Percentiles rank a stretch among this genome's conserved stretches.
phyloP scores from a whole-genome alignment of 2,113 vertebrate species.

The Bungarus multicinctus region DNA sequence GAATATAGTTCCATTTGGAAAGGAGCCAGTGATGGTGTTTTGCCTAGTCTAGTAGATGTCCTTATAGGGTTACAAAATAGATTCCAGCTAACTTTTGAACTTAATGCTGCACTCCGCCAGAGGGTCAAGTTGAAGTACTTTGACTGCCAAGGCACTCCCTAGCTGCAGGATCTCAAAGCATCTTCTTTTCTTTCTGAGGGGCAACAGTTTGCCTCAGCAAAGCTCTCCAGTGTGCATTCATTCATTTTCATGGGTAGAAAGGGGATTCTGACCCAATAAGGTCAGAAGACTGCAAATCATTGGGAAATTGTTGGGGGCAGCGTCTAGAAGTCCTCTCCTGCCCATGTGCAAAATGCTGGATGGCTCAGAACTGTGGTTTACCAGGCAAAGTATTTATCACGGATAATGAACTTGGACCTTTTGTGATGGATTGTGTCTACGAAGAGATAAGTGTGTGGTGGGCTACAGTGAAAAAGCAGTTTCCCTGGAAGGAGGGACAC shows the following conservation, averaged over 20 bases:
- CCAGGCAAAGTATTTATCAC: not conserved
- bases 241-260: not conserved
- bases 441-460: not conserved
- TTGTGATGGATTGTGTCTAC: not conserved
- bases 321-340: not conserved
- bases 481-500: not conserved
- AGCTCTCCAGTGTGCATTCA: not conserved
- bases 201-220: not conserved
- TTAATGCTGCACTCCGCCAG: not conserved
- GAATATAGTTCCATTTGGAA: not conserved
- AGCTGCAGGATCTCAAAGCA: not conserved
- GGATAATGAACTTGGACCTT: not conserved
- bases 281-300: not conserved
- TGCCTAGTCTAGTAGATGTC: not conserved
- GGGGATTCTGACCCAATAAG: not conserved
- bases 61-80: not conserved
- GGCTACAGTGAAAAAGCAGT: not conserved
- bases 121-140: not conserved
- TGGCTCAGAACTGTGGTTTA: not conserved
- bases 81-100: not conserved
- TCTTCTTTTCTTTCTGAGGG: not conserved
- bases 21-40: not conserved
- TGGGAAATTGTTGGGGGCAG: not conserved
- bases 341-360: not conserved
- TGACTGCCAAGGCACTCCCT: not conserved